Evolutionary conservation across 2,797 vertebrate genomes (phyloP), one percentile per base, ranked within the genome.

Genomic region (Lagodon rhomboides): DNA sequence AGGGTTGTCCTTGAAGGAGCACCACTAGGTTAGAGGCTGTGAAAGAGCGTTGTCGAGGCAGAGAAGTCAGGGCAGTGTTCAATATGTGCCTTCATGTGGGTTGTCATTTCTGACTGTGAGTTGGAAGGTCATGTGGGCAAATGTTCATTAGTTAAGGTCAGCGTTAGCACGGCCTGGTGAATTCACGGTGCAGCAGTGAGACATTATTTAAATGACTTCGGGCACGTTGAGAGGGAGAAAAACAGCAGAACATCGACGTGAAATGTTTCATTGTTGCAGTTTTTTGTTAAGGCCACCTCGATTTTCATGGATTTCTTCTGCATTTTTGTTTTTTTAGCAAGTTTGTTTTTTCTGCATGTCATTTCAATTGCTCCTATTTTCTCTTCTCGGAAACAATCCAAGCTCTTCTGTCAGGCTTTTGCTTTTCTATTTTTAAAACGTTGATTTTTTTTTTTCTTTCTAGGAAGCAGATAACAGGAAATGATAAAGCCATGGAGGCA

Each of bases 51-150:
- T 38, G n/a, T 61, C 58, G 62, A 63, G 22, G 58, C 63, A 47
- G 41, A 27, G 30, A 44, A 83, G 58, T 15, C 43, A 63, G 25
- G 63, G 51, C 77, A 68, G 68, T 43, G n/a, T 66, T 22, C 46
- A 80, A 12, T 54, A 66, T 68, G 55, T 74, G 43, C 53, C 56
- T 78, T 22, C 73, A 68, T 62, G 25, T 82, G 43, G 67, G 38
- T 51, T 65, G 92, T 71, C 68, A 65, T 80, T 79, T 82, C 70
- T 73, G 64, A 72, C 59, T 82, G 75, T 70, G 65, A 87, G 78
- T 73, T 78, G 73, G 80, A 84, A 86, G 75, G 85, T 83, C 73
- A 77, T 79, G 49, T 82, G 76, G 81, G 70, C 62, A 85, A 89
- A 80, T 84, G 54, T 65, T 86, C n/a, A 64, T 85, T 87, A 77